phyloP scores from a whole-genome alignment of 2,888 invertebrate genomes.

The Andrena praecox region DNA sequence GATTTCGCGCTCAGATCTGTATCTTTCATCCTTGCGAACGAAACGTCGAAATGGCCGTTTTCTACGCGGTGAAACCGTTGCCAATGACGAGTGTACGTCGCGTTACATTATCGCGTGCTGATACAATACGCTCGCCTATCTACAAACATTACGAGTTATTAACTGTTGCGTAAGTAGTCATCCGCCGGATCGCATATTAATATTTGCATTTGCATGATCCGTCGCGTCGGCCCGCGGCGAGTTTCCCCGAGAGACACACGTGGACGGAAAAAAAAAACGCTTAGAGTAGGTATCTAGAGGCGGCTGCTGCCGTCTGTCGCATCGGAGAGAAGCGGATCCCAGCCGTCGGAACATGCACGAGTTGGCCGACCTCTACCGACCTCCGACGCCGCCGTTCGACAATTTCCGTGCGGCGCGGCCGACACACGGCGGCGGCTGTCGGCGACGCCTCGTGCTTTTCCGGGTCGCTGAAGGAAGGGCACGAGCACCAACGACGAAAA shows the following conservation, averaged over 20 bases:
- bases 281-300: slow-evolving; percentile 1
- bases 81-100: slow-evolving; percentile 14
- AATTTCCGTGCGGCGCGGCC: slow-evolving; percentile 34
- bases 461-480: slow-evolving; percentile 21
- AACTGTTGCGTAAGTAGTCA: slow-evolving; percentile 36
- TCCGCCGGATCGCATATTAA: slow-evolving; percentile 32
- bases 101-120: slow-evolving; percentile 29
- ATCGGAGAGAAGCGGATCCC: slow-evolving; percentile 12
- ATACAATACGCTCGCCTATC: slow-evolving; percentile 21
- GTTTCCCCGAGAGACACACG: slow-evolving; percentile 4
- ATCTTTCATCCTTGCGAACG: slow-evolving; percentile 2
- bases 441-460: slow-evolving; percentile 33
- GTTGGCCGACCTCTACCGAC: slow-evolving; percentile 46
- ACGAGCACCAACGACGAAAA: slow-evolving; percentile 28
- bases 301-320: neutral
- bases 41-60: slow-evolving; percentile 14
- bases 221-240: neutral
- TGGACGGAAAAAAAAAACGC: slow-evolving; percentile 9
- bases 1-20: neutral
- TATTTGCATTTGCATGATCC: slow-evolving; percentile 39
- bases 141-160: slow-evolving; percentile 41
- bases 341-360: slow-evolving; percentile 10
- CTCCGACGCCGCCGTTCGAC: slow-evolving; percentile 32
- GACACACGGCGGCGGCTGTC: neutral
- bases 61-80: neutral